phyloP scores from a whole-genome alignment of 1,140 invertebrate species.

The Parasteatoda tepidariorum region DNA sequence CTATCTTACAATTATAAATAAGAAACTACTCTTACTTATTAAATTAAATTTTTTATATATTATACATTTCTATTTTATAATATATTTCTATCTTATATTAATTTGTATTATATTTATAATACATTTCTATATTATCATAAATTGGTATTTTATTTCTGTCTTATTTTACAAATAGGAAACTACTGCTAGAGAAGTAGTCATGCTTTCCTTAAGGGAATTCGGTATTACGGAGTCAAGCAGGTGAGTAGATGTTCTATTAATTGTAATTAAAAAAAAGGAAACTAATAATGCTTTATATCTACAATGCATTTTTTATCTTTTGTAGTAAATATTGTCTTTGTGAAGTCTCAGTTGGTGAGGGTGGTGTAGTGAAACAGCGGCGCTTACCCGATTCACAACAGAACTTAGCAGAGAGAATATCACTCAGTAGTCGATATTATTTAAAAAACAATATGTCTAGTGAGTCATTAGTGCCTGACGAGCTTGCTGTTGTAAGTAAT shows the following conservation, averaged over 20 bases:
- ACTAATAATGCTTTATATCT: background rate
- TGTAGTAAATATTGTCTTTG: slow-evolving; percentile 86
- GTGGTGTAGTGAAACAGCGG: slow-evolving; percentile 93
- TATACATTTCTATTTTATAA: too few relatives aligned
- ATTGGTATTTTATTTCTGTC: too few relatives aligned
- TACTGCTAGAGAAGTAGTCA: slow-evolving; percentile 97
- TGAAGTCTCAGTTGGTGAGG: slow-evolving; percentile 94
- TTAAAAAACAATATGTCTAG: slow-evolving; percentile 94
- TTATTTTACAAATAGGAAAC: slow-evolving; percentile 78
- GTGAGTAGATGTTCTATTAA: slow-evolving; percentile 57
- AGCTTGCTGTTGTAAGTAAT: slow-evolving; percentile 76
- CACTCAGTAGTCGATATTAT: slow-evolving; percentile 81
- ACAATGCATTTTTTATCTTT: background rate
- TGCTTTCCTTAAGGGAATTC: slow-evolving; percentile 96
- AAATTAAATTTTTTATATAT: too few relatives aligned
- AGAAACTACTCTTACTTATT: too few relatives aligned
- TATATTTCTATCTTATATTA: too few relatives aligned
- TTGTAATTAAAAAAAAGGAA: too few relatives aligned
- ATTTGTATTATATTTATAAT: too few relatives aligned
- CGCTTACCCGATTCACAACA: slow-evolving; percentile 93
- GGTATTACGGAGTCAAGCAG: slow-evolving; percentile 90
- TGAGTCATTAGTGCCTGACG: slow-evolving; percentile 96
- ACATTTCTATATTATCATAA: too few relatives aligned
- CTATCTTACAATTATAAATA: too few relatives aligned
- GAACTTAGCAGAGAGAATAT: slow-evolving; percentile 95